Evolutionary conservation across 2,797 vertebrate genomes (phyloP), one percentile per base, ranked within the genome.

Genomic region (Ptychobarbus kaznakovi): DNA sequence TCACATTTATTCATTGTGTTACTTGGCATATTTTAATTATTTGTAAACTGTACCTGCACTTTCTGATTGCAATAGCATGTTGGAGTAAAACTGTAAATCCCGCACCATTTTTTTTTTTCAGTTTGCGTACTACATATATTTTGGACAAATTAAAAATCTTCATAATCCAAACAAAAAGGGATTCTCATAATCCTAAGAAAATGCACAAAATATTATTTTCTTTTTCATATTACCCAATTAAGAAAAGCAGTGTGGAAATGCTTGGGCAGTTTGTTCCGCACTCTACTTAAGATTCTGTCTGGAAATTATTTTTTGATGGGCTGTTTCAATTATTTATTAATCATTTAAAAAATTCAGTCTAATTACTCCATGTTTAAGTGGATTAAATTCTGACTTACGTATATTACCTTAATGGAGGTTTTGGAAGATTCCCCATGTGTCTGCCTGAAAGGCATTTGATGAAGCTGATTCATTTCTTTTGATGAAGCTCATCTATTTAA

Each of bases 311-410:
- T 68, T 82, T 82, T 65, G 32, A 82, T 44, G 66, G 56, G 38
- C 69, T 38, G 70, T 68, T 77, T 76, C n/a, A 66, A 83, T 76
- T 83, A 77, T 77, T 68, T 53, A 83, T 76, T 20, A 76, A 77
- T 83, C n/a, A 42, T 83, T 83, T 88, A 79, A 88, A 85, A 82
- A 53, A 85, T 85, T 88, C 80, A 85, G 35, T 56, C 56, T 81
- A 78, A 85, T 70, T 72, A 79, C 68, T 16, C 46, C 42, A 73
- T 40, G 56, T 86, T 80, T 68, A 70, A 78, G 74, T 73, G 66
- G 51, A 74, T 82, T 82, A 53, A 82, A 79, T 58, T 79, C 65
- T 58, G 66, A 83, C 9, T 79, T 70, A 61, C 42, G 69, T 84
- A 13, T 42, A 66, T 61, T 58, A 40, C 44, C 40, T 75, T 25